phyloP scores from a whole-genome alignment of 2,888 invertebrate genomes.

The Acrobasis consociella region DNA sequence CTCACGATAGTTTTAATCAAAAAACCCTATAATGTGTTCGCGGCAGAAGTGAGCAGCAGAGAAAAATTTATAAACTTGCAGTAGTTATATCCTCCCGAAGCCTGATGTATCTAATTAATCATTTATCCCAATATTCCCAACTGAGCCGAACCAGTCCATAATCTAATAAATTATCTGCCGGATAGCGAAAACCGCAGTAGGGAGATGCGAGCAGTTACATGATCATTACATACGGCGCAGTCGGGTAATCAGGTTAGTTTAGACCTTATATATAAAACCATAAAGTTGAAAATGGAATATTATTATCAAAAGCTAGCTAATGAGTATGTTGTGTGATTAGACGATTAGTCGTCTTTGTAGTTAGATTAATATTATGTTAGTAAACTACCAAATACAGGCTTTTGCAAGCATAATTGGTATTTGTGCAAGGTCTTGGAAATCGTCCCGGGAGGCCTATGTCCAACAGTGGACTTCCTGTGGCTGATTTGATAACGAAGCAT shows the following conservation, averaged over 20 bases:
- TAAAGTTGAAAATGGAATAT: neutral
- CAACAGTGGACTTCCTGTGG: too few species aligned
- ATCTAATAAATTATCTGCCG: slow-evolving; percentile 46
- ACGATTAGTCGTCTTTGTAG: neutral
- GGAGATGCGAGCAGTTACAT: slow-evolving; percentile 22
- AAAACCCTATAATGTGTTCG: too few species aligned
- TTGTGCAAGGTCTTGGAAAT: too few species aligned
- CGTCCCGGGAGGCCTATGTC: too few species aligned
- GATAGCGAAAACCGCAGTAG: slow-evolving; percentile 29
- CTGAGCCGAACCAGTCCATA: slow-evolving; percentile 35
- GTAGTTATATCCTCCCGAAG: neutral
- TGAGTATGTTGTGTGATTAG: neutral
- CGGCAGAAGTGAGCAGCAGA: neutral
- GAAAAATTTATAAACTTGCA: slow-evolving; percentile 2
- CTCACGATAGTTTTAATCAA: too few species aligned
- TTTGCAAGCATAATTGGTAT: too few species aligned
- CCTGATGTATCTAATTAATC: slow-evolving; percentile 26
- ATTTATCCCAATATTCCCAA: slow-evolving; percentile 20
- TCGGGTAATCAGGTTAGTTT: slow-evolving; percentile 8
- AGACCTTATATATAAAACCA: neutral
- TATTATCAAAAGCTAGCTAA: neutral
- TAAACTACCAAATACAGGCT: too few species aligned
- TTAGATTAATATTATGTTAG: neutral
- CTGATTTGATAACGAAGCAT: too few species aligned
- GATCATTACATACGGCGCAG: slow-evolving; percentile 8